phyloP scores from a whole-genome alignment of 2,113 vertebrate species.

The Paracanthobrama guichenoti region DNA sequence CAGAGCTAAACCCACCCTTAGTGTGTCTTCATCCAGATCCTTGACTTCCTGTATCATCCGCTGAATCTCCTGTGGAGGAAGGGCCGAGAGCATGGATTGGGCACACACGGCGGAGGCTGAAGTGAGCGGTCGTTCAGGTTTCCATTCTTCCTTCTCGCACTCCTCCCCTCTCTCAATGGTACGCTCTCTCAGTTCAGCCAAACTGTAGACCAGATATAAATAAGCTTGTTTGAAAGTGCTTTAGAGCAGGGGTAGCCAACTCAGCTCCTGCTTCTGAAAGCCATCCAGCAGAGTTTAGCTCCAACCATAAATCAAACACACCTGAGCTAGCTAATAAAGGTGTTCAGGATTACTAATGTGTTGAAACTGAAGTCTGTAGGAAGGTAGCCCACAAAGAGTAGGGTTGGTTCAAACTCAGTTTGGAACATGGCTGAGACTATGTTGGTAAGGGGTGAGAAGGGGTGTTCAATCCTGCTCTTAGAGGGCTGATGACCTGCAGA shows the following conservation, averaged over 20 bases:
- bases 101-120: slow-evolving; percentile 63
- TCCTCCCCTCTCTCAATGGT: slow-evolving; percentile 72
- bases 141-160: slow-evolving; percentile 52
- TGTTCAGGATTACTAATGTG: neutral
- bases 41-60: slow-evolving; percentile 87
- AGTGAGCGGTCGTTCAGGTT: slow-evolving; percentile 52
- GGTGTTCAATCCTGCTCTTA: too few species aligned
- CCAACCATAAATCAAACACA: neutral
- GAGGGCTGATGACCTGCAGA: neutral
- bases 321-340: neutral
- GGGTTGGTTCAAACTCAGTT: too few species aligned
- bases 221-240: neutral
- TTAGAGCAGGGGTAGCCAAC: neutral
- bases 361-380: neutral
- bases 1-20: slow-evolving; percentile 78
- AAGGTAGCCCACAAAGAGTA: neutral
- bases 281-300: neutral
- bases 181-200: slow-evolving; percentile 84
- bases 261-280: neutral
- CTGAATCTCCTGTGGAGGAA: slow-evolving; percentile 82
- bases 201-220: slow-evolving; percentile 68
- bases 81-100: slow-evolving; percentile 85
- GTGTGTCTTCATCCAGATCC: slow-evolving; percentile 80
- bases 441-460: too few species aligned
- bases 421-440: neutral